Conservation (phyloP, 2,113 vertebrate species). For the Oryzias celebensis region DNA sequence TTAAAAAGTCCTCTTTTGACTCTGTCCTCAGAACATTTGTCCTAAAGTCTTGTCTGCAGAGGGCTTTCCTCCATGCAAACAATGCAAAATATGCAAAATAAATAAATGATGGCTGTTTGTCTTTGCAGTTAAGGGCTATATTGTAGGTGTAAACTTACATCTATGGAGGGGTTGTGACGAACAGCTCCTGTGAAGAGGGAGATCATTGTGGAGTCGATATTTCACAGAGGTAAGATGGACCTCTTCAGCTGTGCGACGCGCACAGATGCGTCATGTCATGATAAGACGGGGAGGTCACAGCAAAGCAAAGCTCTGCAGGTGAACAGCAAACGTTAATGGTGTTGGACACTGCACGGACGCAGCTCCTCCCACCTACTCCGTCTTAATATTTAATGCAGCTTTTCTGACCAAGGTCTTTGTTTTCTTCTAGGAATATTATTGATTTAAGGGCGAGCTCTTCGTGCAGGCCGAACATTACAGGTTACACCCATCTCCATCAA, state of each 20-base stretch:
- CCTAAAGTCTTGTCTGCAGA: too few relatives aligned
- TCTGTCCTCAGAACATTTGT: too few relatives aligned
- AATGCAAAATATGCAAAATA: too few relatives aligned
- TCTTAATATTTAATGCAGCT: slow-evolving; percentile 77
- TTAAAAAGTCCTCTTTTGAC: too few relatives aligned
- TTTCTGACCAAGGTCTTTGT: slow-evolving; percentile 17
- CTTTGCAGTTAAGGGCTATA: too few relatives aligned
- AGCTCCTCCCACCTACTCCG: slow-evolving; percentile 41
- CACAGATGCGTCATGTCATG: slow-evolving; percentile 49
- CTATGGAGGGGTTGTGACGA: slow-evolving; percentile 11
- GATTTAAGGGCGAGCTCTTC: slow-evolving; percentile 70
- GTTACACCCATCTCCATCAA: slow-evolving; percentile 76
- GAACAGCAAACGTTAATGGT: slow-evolving; percentile 71
- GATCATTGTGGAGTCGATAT: slow-evolving; percentile 26
- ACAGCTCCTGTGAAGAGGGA: slow-evolving; percentile 7
- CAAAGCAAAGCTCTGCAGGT: slow-evolving; percentile 55
- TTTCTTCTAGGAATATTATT: slow-evolving; percentile 61
- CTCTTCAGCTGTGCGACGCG: slow-evolving; percentile 38
- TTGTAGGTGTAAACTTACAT: too few relatives aligned
- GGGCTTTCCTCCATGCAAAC: too few relatives aligned
- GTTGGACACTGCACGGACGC: slow-evolving; percentile 61
- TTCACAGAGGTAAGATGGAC: slow-evolving; percentile 34
- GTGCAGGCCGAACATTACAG: slow-evolving; percentile 67
- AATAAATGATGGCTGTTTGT: too few relatives aligned
- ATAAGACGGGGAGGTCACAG: slow-evolving; percentile 26